Evolutionary conservation across 2,113 vertebrate species (phyloP).

Genomic region (Perccottus glenii): DNA sequence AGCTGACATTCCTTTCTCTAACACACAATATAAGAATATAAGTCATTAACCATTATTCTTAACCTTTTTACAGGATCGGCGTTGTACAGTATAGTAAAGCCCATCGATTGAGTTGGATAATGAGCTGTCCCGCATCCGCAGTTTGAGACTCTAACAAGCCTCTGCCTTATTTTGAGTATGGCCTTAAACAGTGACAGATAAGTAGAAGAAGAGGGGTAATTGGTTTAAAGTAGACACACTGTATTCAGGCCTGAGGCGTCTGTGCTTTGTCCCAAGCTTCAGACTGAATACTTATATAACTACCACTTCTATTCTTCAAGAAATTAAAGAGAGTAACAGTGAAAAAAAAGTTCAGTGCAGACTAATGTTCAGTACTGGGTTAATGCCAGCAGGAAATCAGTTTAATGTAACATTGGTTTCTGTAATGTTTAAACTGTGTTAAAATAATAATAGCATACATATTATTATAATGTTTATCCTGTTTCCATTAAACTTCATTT

Average conservation of each 20-base stretch:
- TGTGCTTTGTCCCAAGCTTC: not conserved
- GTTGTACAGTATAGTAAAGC: not conserved
- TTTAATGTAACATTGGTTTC: no score
- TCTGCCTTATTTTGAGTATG: not conserved
- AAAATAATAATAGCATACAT: no score
- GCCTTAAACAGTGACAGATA: not conserved
- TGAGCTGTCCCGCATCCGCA: not conserved
- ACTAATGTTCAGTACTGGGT: no score
- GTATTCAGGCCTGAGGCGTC: not conserved
- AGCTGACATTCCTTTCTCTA: not conserved
- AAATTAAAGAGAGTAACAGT: slow-evolving; percentile 9
- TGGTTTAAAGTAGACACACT: not conserved
- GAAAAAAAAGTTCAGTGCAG: not conserved
- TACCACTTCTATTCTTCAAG: not conserved
- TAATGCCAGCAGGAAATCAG: no score
- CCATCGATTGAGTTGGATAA: not conserved
- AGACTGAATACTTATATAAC: not conserved
- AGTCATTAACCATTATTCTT: not conserved
- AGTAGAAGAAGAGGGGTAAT: not conserved
- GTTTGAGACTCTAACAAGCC: not conserved
- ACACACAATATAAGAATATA: not conserved
- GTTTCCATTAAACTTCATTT: no score
- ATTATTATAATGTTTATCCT: no score
- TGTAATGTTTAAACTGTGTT: no score
- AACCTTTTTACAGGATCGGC: not conserved